Evolutionary conservation across 2,888 invertebrate species (phyloP), one percentile per base, ranked within the genome.

Genomic region (Vannuccia rotundouncinata): DNA sequence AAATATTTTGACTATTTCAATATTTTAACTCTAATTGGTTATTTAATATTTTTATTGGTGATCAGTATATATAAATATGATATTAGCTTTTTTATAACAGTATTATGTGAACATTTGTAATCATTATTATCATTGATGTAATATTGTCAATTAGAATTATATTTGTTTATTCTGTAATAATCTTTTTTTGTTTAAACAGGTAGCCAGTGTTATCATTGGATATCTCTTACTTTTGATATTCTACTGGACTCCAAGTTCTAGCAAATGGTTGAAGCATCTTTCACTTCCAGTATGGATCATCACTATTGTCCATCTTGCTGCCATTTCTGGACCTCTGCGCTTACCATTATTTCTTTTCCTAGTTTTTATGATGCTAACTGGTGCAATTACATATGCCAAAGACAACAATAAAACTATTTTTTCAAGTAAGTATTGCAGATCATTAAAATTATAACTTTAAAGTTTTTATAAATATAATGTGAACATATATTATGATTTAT

Each of bases 201-300:
- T 93, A 0, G 86, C 91, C 83, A 89, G 92, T 22, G 86, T 93
- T 83, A 88, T 92, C 13, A 84, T 91, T 22, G 91, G 91, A 10
- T 95, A 95, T 85, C 84, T 93, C 27, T 90, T 92, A 28, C 89
- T 92, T 74, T 90, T 94, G 0, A 91, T 91, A 82, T 89, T 92
- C 78, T 89, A 92, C 83, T 95, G 95, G 95, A 92, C 90, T 45
- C 92, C 92, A 0, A 90, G 91, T 82, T 91, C 92, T 82, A 88
- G 89, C 1, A 88, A 90, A 79, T 92, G 93, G 85, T 81, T 89
- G 29, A 82, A 83, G 17, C 83, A 83, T 59, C 82, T 88, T 59
- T 91, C 92, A 60, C 90, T 91, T 77, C 91, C 91, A 10, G 92
- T 94, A 0, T 95, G 95, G 95, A 88, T 93, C 17, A 89, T 93